Evolutionary conservation across 2,888 invertebrate genomes (phyloP).

Genomic region (Agrypnus murinus): DNA sequence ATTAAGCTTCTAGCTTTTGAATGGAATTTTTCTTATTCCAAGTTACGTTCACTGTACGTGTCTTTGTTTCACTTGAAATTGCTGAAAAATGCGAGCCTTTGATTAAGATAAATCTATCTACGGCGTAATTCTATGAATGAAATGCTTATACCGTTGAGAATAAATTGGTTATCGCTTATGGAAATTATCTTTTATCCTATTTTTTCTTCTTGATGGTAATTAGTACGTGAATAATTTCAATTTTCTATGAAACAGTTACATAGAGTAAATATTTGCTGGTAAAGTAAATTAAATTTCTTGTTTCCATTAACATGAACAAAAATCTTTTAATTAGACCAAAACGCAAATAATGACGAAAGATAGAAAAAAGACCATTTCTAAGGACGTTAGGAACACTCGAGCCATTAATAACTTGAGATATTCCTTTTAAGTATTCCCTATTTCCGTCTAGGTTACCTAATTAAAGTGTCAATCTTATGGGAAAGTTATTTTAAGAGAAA

Average conservation of each 20-base stretch:
- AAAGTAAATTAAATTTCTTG: neutral
- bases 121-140: constrained; percentile 17
- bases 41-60: constrained; percentile 16
- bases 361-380: neutral
- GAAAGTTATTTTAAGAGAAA: too few relatives aligned
- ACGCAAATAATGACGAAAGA: constrained; percentile 2
- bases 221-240: neutral
- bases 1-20: constrained; percentile 16
- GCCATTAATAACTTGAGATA: neutral
- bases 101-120: neutral
- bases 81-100: constrained; percentile 7
- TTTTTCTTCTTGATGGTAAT: neutral
- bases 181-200: neutral
- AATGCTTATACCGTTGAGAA: neutral
- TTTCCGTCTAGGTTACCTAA: neutral
- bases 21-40: constrained; percentile 4
- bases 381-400: constrained; percentile 7
- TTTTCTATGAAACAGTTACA: neutral
- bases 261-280: constrained; percentile 8
- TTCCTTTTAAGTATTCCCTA: constrained; percentile 11
- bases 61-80: constrained; percentile 22
- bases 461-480: too few relatives aligned
- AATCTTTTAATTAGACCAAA: neutral
- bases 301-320: constrained; percentile 2
- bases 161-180: neutral